phyloP scores from a whole-genome alignment of 2,113 vertebrate genomes.

The Steatornis caripensis region DNA sequence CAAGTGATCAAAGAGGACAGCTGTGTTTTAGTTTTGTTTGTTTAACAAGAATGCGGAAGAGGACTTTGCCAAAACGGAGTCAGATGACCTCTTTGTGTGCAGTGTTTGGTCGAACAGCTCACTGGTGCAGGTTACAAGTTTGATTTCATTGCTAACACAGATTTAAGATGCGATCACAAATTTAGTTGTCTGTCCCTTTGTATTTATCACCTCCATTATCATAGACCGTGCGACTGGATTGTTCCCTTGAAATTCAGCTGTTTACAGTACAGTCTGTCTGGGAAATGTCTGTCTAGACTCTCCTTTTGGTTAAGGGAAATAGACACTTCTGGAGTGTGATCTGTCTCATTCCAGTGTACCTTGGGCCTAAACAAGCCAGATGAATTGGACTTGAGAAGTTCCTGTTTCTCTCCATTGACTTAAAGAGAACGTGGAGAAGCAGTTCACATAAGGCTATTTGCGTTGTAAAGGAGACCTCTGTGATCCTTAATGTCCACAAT shows the following conservation, averaged over 20 bases:
- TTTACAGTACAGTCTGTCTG: not conserved
- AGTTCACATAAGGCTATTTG: not conserved
- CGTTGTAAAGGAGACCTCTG: not conserved
- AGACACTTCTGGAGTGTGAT: not conserved
- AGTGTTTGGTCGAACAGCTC: not conserved
- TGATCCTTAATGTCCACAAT: not conserved
- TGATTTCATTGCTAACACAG: not conserved
- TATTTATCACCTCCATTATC: not conserved
- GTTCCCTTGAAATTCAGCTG: not conserved
- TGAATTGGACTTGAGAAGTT: not conserved
- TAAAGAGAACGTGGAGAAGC: not conserved
- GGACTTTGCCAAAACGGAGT: not conserved
- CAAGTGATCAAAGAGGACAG: not conserved
- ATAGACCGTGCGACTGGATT: not conserved
- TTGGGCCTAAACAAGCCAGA: not conserved
- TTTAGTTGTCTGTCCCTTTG: not conserved
- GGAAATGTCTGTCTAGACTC: not conserved
- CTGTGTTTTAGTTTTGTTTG: not conserved
- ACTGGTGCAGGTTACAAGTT: not conserved
- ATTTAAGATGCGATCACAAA: not conserved
- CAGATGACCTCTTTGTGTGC: not conserved
- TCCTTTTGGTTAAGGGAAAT: not conserved
- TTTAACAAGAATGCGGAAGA: not conserved
- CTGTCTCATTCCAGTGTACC: not conserved
- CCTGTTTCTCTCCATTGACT: not conserved